phyloP scores from a whole-genome alignment of 2,113 vertebrate genomes.

The Diphyllodes magnificus region DNA sequence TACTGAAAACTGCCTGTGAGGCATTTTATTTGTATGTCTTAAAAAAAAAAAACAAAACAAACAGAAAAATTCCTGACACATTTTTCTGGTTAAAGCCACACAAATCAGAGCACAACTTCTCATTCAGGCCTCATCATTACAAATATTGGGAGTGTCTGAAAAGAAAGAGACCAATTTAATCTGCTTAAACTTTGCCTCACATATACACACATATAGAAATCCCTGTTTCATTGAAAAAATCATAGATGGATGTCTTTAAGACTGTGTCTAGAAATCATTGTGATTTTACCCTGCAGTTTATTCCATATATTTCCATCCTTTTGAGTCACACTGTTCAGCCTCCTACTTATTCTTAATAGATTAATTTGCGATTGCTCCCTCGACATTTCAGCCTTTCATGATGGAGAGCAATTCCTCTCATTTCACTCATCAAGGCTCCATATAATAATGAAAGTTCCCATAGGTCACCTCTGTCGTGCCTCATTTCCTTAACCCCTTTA shows the following conservation, averaged over 20 bases:
- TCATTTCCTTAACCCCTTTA: constrained; percentile 48
- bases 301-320: constrained; percentile 18
- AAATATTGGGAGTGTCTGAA: background rate
- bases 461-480: background rate
- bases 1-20: background rate
- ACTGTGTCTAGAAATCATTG: background rate
- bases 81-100: background rate
- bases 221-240: background rate
- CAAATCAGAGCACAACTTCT: background rate
- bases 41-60: background rate
- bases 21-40: background rate
- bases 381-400: constrained; percentile 44
- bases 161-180: background rate
- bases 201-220: background rate
- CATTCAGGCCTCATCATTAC: background rate
- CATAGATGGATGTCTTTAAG: background rate
- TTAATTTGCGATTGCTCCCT: constrained; percentile 50
- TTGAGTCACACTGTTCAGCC: background rate
- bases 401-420: constrained; percentile 34
- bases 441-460: constrained; percentile 37
- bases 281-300: background rate
- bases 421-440: constrained; percentile 49
- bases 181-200: background rate
- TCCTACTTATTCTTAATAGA: constrained; percentile 54
- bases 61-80: background rate